phyloP scores from a whole-genome alignment of 2,797 vertebrate genomes.

The Vireo griseus region DNA sequence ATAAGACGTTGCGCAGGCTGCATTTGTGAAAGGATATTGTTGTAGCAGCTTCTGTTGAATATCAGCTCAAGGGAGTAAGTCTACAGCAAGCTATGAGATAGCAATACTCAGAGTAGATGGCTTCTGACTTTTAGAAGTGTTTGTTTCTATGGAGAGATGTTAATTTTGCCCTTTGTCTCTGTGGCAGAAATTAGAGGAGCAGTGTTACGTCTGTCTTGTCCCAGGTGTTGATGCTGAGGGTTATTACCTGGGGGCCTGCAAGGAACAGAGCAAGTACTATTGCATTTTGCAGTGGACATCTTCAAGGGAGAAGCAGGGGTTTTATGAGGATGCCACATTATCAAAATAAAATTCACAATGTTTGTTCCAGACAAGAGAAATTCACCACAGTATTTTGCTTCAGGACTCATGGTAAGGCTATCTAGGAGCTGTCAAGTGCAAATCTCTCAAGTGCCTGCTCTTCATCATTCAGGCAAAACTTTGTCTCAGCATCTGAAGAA shows the following conservation, averaged over 20 bases:
- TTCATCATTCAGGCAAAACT: neutral
- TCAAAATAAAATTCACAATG: neutral
- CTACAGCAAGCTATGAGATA: neutral
- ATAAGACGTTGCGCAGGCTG: accelerated
- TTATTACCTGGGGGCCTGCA: neutral
- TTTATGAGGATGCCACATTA: neutral
- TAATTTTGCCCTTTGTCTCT: neutral
- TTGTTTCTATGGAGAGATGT: neutral
- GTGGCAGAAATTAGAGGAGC: neutral
- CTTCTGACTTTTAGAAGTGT: neutral
- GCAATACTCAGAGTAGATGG: neutral
- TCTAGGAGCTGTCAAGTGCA: neutral
- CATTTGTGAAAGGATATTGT: neutral
- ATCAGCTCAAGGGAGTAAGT: neutral
- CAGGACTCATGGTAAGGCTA: neutral
- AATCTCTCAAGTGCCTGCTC: neutral
- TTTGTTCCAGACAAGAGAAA: neutral
- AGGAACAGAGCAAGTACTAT: neutral
- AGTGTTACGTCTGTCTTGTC: neutral
- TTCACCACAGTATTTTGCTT: neutral
- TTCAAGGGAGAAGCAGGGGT: neutral
- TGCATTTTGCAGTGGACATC: neutral
- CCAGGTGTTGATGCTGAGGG: neutral
- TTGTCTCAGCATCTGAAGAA: neutral
- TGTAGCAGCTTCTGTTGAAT: neutral